phyloP scores from a whole-genome alignment of 2,888 invertebrate genomes.

The Plebejus anna region DNA sequence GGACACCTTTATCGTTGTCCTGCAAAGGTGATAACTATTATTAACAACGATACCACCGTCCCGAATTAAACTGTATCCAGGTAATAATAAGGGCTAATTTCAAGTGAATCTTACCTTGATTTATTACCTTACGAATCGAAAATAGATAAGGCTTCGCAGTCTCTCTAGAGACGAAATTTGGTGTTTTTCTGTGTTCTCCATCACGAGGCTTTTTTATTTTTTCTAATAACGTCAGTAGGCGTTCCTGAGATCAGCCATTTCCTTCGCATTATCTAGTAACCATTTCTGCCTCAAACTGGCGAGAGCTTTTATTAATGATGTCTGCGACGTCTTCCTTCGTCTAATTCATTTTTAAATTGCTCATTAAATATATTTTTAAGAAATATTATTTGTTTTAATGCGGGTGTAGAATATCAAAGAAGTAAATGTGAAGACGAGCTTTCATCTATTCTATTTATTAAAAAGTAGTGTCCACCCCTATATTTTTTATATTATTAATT shows the following conservation, averaged over 20 bases:
- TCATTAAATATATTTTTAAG: neutral
- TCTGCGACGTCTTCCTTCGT: constrained; percentile 34
- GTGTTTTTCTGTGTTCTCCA: constrained; percentile 73
- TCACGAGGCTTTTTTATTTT: constrained; percentile 73
- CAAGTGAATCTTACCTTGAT: constrained; percentile 31
- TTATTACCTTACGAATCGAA: constrained; percentile 46
- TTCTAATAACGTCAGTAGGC: constrained; percentile 70
- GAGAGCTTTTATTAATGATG: constrained; percentile 30
- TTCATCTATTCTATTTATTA: neutral
- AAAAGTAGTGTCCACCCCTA: neutral
- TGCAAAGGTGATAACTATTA: constrained; percentile 48
- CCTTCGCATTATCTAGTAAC: constrained; percentile 76
- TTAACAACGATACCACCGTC: constrained; percentile 28
- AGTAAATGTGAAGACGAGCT: neutral
- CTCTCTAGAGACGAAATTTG: constrained; percentile 78
- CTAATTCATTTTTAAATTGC: constrained; percentile 3
- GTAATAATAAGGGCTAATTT: constrained; percentile 35
- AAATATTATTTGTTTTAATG: neutral
- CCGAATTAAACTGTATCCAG: constrained; percentile 36
- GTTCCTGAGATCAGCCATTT: constrained; percentile 69
- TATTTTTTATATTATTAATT: neutral
- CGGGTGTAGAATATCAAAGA: constrained; percentile 6
- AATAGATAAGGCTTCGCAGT: constrained; percentile 67
- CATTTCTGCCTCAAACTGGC: constrained; percentile 57
- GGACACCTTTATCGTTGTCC: constrained; percentile 65